Evolutionary conservation across 2,113 vertebrate genomes (phyloP).

Genomic region (Syngnathus scovelli): DNA sequence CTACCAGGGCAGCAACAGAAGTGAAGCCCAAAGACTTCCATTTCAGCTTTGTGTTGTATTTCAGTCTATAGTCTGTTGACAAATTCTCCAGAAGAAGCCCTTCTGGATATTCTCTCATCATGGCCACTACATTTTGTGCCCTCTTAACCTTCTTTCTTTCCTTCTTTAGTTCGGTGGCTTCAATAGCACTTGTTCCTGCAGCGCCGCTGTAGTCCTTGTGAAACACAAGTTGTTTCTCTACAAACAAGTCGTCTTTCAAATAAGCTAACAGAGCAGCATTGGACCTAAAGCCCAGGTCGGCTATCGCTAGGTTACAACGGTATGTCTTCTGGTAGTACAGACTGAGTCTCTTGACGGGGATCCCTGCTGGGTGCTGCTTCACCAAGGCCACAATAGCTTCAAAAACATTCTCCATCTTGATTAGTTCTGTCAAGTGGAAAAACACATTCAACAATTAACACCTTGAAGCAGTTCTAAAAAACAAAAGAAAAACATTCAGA

Average conservation of each 20-base stretch:
- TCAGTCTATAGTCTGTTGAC: constrained; percentile 32
- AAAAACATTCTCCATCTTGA: constrained; percentile 34
- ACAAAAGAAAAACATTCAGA: no score
- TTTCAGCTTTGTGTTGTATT: constrained; percentile 39
- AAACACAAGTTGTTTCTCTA: constrained; percentile 38
- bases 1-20: constrained; percentile 36
- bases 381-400: constrained; percentile 50
- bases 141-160: background rate
- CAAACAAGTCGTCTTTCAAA: constrained; percentile 40
- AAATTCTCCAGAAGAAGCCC: constrained; percentile 53
- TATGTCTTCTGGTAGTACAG: constrained; percentile 47
- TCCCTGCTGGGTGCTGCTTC: constrained; percentile 44
- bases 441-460: constrained; percentile 2
- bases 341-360: constrained; percentile 46
- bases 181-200: background rate
- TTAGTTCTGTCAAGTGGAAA: constrained; percentile 10
- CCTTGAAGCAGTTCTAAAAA: background rate
- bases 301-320: constrained; percentile 35
- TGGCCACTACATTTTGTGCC: constrained; percentile 31
- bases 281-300: constrained; percentile 44
- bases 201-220: constrained; percentile 21
- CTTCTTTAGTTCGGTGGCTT: background rate
- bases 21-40: constrained; percentile 48
- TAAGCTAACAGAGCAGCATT: constrained; percentile 34
- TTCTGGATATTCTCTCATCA: constrained; percentile 41